Base-by-base conservation (phyloP, 1,140 invertebrate genomes). In the Leptinotarsa texana region DNA sequence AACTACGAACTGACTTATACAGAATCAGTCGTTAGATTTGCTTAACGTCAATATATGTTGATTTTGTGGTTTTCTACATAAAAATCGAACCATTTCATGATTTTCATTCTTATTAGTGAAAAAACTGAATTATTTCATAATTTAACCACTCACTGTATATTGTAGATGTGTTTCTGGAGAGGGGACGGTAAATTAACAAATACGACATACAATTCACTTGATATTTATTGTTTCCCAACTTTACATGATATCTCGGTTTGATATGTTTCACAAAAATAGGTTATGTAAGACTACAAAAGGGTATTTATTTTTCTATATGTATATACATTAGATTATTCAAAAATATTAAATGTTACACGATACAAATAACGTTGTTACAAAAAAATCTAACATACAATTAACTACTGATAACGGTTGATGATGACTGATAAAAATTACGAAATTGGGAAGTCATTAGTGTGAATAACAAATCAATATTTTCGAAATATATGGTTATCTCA, bases 201-300 rank as follows among this genome's bases (percentile, higher is more conserved):
- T 42, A 42, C 3, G 33, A 42, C 2, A 42, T 42, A 42, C 33
- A 42, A 42, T 42, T 42, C 33, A 68, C 6, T 68, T 42, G 42
- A 68, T 71, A 47, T 71, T 71, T 71, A 71, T 71, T 71, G 49
- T 71, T 61, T 57, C 61, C 57, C 24, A 71, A 71, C 69, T 27
- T 62, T 48, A 71, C 69, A 71, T 49, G 48, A 27, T 27, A 71
- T 71, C 11, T 62, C 33, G 17, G 17, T 62, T 61, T 71, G 69
- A 71, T 71, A 71, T 71, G 69, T 71, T 51, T 71, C 48, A 71
- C 69, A 71, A 71, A 71, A 71, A 71, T 71, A 71, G 69, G 69
- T 71, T 71, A 71, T 71, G 22, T 62, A 62, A 21, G 18, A 63
- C 69, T 71, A 71, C 69, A 71, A 61, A 71, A 62, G 69, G 57